phyloP scores from a whole-genome alignment of 1,140 invertebrate species.

The Solenopsis fugax region DNA sequence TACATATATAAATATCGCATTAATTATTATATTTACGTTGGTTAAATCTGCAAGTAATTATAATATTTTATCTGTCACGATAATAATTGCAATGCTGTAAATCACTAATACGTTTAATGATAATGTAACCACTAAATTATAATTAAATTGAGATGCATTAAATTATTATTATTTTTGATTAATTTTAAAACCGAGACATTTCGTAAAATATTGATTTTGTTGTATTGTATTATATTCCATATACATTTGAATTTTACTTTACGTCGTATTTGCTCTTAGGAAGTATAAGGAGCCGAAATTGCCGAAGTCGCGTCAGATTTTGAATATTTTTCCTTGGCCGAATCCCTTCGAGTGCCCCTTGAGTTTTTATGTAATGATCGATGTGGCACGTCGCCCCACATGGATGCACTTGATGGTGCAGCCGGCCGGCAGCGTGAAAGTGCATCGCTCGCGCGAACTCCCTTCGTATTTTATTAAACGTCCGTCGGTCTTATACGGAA shows the following conservation, averaged over 20 bases:
- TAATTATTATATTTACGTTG: conserved; percentile 19
- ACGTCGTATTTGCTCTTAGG: background rate
- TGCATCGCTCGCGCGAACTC: conserved; percentile 49
- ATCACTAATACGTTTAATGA: conserved; percentile 47
- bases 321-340: conserved; percentile 42
- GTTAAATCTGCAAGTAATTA: conserved; percentile 29
- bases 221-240: no score
- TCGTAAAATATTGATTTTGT: conserved; percentile 4
- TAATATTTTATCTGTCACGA: conserved; percentile 9
- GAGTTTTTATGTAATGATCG: conserved; percentile 68
- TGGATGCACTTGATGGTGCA: conserved; percentile 52
- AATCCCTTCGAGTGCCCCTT: conserved; percentile 14
- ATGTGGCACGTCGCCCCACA: conserved; percentile 41
- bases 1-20: conserved; percentile 7
- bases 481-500: conserved; percentile 50
- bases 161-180: conserved; percentile 48
- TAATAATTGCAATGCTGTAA: conserved; percentile 43
- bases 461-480: conserved; percentile 74
- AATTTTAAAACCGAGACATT: conserved; percentile 2
- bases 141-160: conserved; percentile 30
- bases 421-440: conserved; percentile 41
- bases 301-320: conserved; percentile 20
- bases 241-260: background rate
- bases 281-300: conserved; percentile 6
- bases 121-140: conserved; percentile 28